These are phyloP conservation scores for Trididemnum miniatum DNA, from an alignment of 23 tunicate genomes.

Conservation along the genomic window DNA sequence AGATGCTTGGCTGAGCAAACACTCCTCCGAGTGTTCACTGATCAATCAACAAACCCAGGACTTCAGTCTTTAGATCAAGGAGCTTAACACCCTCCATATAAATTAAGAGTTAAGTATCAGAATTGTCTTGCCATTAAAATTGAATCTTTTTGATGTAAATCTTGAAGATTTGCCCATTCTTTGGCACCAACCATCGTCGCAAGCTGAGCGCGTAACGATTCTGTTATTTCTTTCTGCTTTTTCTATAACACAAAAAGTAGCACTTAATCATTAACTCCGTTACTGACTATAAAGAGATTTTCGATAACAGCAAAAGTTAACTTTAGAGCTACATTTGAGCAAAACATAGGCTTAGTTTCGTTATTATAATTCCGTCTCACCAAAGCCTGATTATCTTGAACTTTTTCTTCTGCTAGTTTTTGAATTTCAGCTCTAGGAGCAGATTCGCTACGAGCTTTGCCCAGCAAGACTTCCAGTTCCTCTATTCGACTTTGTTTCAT, in stretches of 20 bases:
- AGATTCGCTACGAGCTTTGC: slow-evolving; percentile 32
- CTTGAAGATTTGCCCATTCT: slow-evolving; percentile 60
- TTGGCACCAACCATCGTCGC: slow-evolving; percentile 48
- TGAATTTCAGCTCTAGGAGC: slow-evolving; percentile 42
- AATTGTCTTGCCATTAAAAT: slow-evolving; percentile 30
- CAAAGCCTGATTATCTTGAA: slow-evolving; percentile 35
- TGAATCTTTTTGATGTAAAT: slow-evolving; percentile 52
- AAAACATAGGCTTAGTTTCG: too few relatives aligned
- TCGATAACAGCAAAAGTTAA: too few relatives aligned
- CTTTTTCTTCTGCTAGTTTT: slow-evolving; percentile 44
- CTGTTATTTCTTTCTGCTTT: slow-evolving; percentile 50
- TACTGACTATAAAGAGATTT: too few relatives aligned
- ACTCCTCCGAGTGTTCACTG: too few relatives aligned
- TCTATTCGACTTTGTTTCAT: slow-evolving; percentile 62
- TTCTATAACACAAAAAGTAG: too few relatives aligned
- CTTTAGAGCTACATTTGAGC: too few relatives aligned
- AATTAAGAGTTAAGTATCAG: too few relatives aligned
- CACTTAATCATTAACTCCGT: too few relatives aligned
- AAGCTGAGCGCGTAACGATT: slow-evolving; percentile 42
- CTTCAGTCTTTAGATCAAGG: too few relatives aligned
- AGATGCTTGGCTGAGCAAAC: too few relatives aligned
- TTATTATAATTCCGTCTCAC: slow-evolving; percentile 10
- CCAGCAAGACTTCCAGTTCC: slow-evolving; percentile 55
- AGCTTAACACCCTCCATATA: too few relatives aligned
- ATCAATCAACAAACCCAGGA: too few relatives aligned